A percentile compares a stretch with the other conserved stretches of the same genome.
These are phyloP conservation scores for Syngnathus acus DNA, from an alignment of 2,797 vertebrate genomes.

Conservation along the genomic window DNA sequence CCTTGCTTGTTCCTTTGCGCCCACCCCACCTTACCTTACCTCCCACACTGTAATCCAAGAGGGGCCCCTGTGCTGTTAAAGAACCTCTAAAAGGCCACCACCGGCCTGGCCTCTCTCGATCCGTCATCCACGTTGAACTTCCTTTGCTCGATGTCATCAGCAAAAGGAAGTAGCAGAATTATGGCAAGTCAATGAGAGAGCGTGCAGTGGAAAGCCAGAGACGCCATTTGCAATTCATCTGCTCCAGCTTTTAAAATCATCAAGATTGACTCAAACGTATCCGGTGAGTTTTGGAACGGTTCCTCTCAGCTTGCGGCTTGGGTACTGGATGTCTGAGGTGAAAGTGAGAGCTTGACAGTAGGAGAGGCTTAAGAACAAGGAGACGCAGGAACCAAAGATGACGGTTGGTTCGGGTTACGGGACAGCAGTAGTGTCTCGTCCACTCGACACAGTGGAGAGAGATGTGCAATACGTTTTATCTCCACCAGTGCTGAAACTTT, in stretches of 20 bases:
- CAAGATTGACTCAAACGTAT: slow-evolving; percentile 22
- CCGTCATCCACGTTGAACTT: slow-evolving; percentile 33
- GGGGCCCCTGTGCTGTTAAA: slow-evolving; percentile 30
- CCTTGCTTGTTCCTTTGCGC: slow-evolving; percentile 23
- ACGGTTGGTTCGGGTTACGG: no score
- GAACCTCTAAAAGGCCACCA: slow-evolving; percentile 36
- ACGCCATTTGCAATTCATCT: slow-evolving; percentile 14
- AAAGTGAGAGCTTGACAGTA: slow-evolving; percentile 11
- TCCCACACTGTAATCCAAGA: slow-evolving; percentile 45
- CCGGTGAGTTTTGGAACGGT: slow-evolving; percentile 21
- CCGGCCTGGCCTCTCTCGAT: slow-evolving; percentile 7
- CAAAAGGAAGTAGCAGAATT: slow-evolving; percentile 18
- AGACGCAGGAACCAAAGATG: neutral
- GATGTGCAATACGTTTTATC: no score
- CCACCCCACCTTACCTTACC: slow-evolving; percentile 22
- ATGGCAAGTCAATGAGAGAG: slow-evolving; percentile 7
- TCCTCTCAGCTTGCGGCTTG: slow-evolving; percentile 21
- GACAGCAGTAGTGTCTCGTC: no score
- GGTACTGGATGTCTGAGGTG: slow-evolving; percentile 27
- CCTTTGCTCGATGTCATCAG: slow-evolving; percentile 34
- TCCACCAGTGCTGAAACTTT: no score
- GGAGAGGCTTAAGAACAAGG: slow-evolving; percentile 10
- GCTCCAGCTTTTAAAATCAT: slow-evolving; percentile 26
- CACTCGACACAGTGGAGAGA: no score
- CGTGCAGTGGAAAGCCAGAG: slow-evolving; percentile 9